A percentile compares a stretch with the other conserved stretches of the same genome.
Evolutionary conservation across 2,113 vertebrate genomes (phyloP).

Genomic region (Pseudopipra pipra): DNA sequence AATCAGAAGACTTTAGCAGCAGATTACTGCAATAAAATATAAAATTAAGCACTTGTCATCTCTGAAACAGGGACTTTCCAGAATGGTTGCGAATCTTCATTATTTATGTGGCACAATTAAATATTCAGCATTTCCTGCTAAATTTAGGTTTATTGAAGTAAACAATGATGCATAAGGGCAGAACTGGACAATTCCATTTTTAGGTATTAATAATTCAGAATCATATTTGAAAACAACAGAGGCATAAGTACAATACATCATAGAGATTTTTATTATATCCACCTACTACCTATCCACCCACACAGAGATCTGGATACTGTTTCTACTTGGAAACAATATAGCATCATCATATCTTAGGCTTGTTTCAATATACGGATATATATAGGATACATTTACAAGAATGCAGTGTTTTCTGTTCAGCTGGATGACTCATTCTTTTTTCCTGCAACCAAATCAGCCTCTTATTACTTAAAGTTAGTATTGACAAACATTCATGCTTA

Average conservation of each 20-base stretch:
- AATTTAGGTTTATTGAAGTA: conserved; percentile 52
- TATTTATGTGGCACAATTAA: conserved; percentile 35
- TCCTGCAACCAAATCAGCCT: neutral
- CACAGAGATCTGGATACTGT: conserved; percentile 6
- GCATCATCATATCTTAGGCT: neutral
- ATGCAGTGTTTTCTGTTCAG: neutral
- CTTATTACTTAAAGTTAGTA: conserved; percentile 17
- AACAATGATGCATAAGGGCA: conserved; percentile 39
- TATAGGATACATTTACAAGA: conserved; percentile 7
- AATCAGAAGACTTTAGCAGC: conserved; percentile 26
- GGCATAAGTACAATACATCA: conserved; percentile 33
- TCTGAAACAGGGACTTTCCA: conserved; percentile 11
- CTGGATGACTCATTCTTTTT: neutral
- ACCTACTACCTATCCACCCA: conserved; percentile 38
- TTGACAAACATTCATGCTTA: conserved; percentile 25
- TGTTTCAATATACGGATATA: conserved; percentile 19
- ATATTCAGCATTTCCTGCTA: conserved; percentile 52
- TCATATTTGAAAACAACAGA: conserved; percentile 46
- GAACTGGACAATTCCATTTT: conserved; percentile 51
- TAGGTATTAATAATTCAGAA: conserved; percentile 61
- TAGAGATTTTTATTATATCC: conserved; percentile 46
- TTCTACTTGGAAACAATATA: conserved; percentile 50
- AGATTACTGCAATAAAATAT: neutral
- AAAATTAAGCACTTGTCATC: neutral
- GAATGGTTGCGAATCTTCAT: neutral